These are phyloP conservation scores for Chaetodon trifascialis DNA, from an alignment of 2,113 vertebrate genomes.

Conservation along the genomic window DNA sequence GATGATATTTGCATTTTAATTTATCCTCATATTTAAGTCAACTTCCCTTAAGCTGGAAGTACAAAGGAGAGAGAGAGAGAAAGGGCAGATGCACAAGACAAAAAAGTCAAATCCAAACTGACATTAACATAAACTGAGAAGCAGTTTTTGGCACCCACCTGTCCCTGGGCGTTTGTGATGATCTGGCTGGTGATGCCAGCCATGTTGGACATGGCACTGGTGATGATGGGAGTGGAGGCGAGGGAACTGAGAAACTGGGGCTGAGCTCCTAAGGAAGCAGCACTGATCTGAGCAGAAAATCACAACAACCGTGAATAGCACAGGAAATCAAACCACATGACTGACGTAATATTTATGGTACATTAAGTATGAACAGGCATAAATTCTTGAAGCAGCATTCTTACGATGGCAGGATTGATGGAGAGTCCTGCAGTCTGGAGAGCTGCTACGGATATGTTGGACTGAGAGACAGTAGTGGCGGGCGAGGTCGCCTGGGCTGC, in stretches of 20 bases:
- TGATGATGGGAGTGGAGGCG: slow-evolving; percentile 90
- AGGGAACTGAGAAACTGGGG: slow-evolving; percentile 94
- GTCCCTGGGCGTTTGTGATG: slow-evolving; percentile 95
- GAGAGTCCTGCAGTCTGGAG: slow-evolving; percentile 92
- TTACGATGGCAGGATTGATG: slow-evolving; percentile 94
- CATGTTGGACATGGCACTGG: slow-evolving; percentile 89
- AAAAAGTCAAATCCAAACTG: not conserved
- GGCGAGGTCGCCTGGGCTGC: slow-evolving; percentile 70
- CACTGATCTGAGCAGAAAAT: slow-evolving; percentile 85
- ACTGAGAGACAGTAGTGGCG: slow-evolving; percentile 78
- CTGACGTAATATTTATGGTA: not conserved
- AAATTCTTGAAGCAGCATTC: slow-evolving; percentile 81
- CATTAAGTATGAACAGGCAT: not conserved
- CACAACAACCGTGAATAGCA: not conserved
- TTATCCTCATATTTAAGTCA: not conserved
- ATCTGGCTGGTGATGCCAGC: slow-evolving; percentile 93
- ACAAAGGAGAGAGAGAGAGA: not conserved
- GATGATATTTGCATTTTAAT: not conserved
- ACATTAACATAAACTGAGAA: not conserved
- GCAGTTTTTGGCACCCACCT: slow-evolving; percentile 82
- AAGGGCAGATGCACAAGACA: not conserved
- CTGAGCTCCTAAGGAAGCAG: slow-evolving; percentile 91
- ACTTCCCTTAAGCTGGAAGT: not conserved
- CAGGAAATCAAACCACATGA: not conserved
- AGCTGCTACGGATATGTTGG: slow-evolving; percentile 85